Base-by-base conservation (phyloP, 2,113 vertebrate species). In the Colius striatus region DNA sequence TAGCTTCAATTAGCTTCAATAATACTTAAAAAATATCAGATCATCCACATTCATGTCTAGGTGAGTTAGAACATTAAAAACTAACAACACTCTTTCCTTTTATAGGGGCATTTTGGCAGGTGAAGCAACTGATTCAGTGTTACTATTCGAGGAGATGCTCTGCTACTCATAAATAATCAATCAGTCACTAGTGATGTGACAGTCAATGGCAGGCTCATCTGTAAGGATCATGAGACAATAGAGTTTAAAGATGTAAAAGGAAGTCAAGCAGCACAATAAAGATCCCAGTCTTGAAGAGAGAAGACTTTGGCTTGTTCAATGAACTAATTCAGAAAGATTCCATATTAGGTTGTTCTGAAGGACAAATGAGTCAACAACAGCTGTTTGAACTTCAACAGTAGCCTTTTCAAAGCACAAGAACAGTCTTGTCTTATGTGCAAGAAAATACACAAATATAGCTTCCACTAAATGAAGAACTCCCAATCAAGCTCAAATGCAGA, bases 71-170 rank as follows among this genome's bases (percentile, higher is more conserved):
- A 38, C 3, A 2, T 2, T 7, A 71, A 63, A 87, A 63, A 73
- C 14, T 13, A 48, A 25, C 2, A 65, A 19, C 0, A 0, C 1
- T 30, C 45, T 54, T 30, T 54, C 17, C 7, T 90, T 87, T 85
- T 3, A 0, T 61, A 17, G 3, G 3, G 5, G 1, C 3, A n/a
- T 34, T 83, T 13, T 53, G 16, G 30, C 16, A 86, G 43, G 18
- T n/a, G 26, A 9, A 94, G 22, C 21, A 60, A 72, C 16, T 43
- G 26, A 68, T 41, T 48, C 3, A 79, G 20, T 51, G 45, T 32
- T 29, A 4, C 3, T 75, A 8, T 12, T 74, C 51, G 3, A 77
- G 21, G 22, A 71, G 6, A 16, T 54, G 20, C 5, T 74, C 32
- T 85, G 27, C 15, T 92, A 21, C 5, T 82, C 32, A 78, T 38